Evolutionary conservation across 2,888 invertebrate species (phyloP).

Genomic region (Clusia tigrina): DNA sequence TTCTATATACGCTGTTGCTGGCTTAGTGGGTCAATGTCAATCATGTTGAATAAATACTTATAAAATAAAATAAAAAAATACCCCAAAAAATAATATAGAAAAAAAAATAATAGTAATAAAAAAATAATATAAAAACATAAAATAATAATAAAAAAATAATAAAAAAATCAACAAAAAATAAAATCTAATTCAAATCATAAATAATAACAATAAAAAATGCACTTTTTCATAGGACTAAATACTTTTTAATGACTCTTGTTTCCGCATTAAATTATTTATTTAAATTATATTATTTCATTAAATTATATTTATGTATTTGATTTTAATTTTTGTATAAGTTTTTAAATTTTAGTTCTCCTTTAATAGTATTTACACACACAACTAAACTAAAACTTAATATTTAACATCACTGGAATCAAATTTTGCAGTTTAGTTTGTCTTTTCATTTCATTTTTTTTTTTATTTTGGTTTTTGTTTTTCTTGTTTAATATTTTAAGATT

Average conservation of each 20-base stretch:
- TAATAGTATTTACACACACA: constrained; percentile 25
- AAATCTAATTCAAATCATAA: no score
- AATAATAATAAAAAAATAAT: no score
- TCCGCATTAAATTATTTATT: constrained; percentile 34
- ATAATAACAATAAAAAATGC: not conserved
- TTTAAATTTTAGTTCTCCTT: constrained; percentile 27
- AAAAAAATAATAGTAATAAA: no score
- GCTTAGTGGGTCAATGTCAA: no score
- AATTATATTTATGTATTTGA: constrained; percentile 32
- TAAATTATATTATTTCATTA: constrained; percentile 16
- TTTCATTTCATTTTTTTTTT: constrained; percentile 2
- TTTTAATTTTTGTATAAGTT: constrained; percentile 23
- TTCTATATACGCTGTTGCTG: no score
- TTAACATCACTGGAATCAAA: constrained; percentile 60
- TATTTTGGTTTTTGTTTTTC: not conserved
- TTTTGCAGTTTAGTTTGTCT: constrained; percentile 17
- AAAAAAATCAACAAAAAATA: no score
- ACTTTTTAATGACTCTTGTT: constrained; percentile 51
- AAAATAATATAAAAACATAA: no score
- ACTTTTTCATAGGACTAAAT: constrained; percentile 34
- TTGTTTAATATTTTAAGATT: not conserved
- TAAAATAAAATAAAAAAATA: no score
- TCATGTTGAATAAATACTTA: no score
- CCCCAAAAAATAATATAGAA: no score
- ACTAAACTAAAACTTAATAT: constrained; percentile 48